phyloP scores from a whole-genome alignment of 2,113 vertebrate species.

The Hepsetus odoe region DNA sequence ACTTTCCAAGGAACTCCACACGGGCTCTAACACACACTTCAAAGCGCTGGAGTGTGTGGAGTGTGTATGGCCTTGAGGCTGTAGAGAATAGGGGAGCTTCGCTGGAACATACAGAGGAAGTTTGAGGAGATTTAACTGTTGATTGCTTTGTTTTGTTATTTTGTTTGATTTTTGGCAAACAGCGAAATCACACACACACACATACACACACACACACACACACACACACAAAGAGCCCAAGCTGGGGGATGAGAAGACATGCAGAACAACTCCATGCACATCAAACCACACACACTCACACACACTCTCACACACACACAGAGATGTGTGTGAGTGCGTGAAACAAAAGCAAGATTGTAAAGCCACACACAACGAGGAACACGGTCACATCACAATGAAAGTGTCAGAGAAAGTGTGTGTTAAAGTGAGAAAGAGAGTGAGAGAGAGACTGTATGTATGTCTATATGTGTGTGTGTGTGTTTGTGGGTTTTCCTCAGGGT shows the following conservation, averaged over 20 bases:
- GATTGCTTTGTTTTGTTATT: constrained; percentile 8
- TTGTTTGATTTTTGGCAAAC: no score
- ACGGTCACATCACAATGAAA: no score
- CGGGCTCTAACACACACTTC: neutral
- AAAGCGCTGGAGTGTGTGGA: neutral
- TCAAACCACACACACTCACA: no score
- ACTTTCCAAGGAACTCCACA: constrained; percentile 34
- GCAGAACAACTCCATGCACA: no score
- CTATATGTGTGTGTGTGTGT: neutral
- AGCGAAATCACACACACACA: neutral
- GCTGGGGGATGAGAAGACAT: no score
- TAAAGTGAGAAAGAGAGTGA: neutral
- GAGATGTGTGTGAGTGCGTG: no score
- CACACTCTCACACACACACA: neutral
- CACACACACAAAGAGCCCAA: no score
- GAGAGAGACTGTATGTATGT: neutral
- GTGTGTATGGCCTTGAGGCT: neutral
- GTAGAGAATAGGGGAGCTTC: neutral
- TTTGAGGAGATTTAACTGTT: neutral
- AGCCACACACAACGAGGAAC: neutral
- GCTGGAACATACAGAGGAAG: constrained; percentile 49
- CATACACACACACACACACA: no score
- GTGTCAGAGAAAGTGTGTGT: neutral
- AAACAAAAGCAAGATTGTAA: no score
- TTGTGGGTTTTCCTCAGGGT: constrained; percentile 53